A percentile compares a stretch with the other conserved stretches of the same genome.
Conservation (phyloP, 2,797 vertebrate genomes). For the Alosa sapidissima region DNA sequence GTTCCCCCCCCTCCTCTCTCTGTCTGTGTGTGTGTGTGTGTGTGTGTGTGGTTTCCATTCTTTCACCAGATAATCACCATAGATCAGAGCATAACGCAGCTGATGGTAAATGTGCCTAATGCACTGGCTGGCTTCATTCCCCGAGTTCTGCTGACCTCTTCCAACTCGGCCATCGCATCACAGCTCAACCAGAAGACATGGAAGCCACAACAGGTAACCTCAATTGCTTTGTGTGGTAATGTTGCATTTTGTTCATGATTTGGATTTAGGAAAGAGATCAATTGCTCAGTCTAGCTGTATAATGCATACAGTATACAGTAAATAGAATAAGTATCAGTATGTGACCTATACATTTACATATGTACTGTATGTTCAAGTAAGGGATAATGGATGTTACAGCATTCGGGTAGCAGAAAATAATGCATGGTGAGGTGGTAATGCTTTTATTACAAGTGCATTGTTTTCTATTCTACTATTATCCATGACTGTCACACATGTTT, state of each 20-base stretch:
- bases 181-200: conserved; percentile 62
- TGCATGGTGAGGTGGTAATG: neutral
- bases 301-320: neutral
- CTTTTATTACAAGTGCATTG: neutral
- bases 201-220: conserved; percentile 62
- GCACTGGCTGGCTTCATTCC: conserved; percentile 61
- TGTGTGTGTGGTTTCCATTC: neutral
- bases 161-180: conserved; percentile 34
- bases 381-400: no score
- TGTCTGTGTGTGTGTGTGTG: neutral
- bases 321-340: no score
- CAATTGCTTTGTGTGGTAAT: neutral
- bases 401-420: neutral
- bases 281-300: neutral
- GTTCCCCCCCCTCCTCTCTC: neutral
- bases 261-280: neutral
- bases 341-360: no score
- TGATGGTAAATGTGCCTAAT: conserved; percentile 64
- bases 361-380: no score
- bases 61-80: conserved; percentile 61
- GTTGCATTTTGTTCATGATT: neutral
- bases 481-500: neutral
- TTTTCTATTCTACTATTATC: neutral
- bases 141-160: conserved; percentile 43
- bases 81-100: conserved; percentile 43